Evolutionary conservation across 2,888 invertebrate species (phyloP).

Genomic region (Reticulitermes lucifugus): DNA sequence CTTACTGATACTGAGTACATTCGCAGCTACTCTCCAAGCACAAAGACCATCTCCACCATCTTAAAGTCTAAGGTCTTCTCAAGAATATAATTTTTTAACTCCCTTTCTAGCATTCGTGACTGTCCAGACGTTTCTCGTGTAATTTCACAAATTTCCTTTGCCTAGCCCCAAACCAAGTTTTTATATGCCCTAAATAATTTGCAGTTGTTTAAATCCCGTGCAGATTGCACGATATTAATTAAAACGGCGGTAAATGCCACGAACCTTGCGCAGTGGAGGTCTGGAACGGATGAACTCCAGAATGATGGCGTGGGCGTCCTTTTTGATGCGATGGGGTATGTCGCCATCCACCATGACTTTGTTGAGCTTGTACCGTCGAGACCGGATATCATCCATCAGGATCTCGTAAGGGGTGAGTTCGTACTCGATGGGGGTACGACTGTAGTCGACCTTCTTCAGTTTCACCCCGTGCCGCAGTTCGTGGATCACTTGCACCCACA

Average conservation of each 20-base stretch:
- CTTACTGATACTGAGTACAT: too few species aligned
- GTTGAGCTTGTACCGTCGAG: slow-evolving; percentile 88
- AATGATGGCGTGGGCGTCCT: slow-evolving; percentile 95
- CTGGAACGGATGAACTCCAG: slow-evolving; percentile 96
- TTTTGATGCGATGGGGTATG: slow-evolving; percentile 81
- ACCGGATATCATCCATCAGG: slow-evolving; percentile 94
- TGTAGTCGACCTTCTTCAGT: slow-evolving; percentile 87
- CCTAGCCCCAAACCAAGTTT: too few species aligned
- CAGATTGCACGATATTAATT: background rate
- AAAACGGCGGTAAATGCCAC: slow-evolving; percentile 47
- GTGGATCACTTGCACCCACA: slow-evolving; percentile 96
- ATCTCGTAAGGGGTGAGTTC: slow-evolving; percentile 97
- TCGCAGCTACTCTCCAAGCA: too few species aligned
- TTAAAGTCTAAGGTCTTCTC: too few species aligned
- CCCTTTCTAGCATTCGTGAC: too few species aligned
- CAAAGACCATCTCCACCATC: too few species aligned
- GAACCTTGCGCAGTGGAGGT: slow-evolving; percentile 91
- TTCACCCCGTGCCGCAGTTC: slow-evolving; percentile 93
- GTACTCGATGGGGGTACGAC: slow-evolving; percentile 86
- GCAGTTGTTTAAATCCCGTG: background rate
- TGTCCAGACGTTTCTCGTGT: too few species aligned
- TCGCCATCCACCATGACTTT: slow-evolving; percentile 88
- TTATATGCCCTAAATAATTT: background rate
- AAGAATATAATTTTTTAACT: too few species aligned
- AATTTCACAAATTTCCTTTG: too few species aligned